phyloP scores from a whole-genome alignment of 1,140 invertebrate species.

The Archivesica marissinica region DNA sequence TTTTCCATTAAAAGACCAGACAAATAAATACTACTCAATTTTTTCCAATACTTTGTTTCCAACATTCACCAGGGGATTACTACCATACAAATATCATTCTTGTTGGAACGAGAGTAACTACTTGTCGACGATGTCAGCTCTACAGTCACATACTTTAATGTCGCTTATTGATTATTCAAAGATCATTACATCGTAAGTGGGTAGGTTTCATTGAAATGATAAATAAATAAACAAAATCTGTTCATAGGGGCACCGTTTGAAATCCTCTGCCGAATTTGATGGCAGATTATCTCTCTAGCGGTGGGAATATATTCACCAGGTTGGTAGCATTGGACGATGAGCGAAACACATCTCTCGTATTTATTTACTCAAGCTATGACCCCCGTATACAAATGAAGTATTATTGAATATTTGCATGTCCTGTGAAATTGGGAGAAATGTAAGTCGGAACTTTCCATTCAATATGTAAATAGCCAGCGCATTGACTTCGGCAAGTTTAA shows the following conservation, averaged over 20 bases:
- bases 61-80: too few species aligned
- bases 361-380: constrained; percentile 27
- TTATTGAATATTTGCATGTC: constrained; percentile 30
- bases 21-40: too few species aligned
- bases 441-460: constrained; percentile 2
- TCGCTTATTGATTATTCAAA: background rate
- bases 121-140: too few species aligned
- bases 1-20: too few species aligned
- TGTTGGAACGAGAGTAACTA: too few species aligned
- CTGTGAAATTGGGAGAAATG: background rate
- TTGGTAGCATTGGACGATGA: background rate
- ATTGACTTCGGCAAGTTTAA: background rate
- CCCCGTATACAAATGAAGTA: background rate
- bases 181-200: constrained; percentile 14
- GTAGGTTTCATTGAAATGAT: constrained; percentile 13
- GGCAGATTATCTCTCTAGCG: background rate
- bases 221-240: constrained; percentile 36
- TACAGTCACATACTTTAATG: too few species aligned
- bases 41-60: too few species aligned
- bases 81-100: too few species aligned
- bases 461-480: constrained; percentile 12
- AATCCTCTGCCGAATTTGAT: background rate
- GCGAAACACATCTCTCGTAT: background rate
- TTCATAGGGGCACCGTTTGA: background rate
- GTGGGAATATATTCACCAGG: background rate